Base-by-base conservation (phyloP, 2,113 vertebrate species). In the Mobula hypostoma region DNA sequence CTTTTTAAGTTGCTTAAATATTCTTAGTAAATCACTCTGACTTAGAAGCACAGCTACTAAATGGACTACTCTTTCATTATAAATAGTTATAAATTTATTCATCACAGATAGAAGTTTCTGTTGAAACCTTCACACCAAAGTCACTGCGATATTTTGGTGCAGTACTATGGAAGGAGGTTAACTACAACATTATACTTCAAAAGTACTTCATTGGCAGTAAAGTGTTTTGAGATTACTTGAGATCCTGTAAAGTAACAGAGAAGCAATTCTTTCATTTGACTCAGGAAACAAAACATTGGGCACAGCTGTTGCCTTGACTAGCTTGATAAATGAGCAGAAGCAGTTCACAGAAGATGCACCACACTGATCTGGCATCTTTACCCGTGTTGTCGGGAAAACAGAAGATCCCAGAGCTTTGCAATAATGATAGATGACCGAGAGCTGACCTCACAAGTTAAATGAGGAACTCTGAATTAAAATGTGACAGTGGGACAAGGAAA, bases 271-370 rank as follows among this genome's bases (percentile, higher is more conserved):
- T 90, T 66, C 85, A 32, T 66, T 90, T 14, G 17, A 88, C 14
- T 66, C 29, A n/a, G 66, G 5, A 32, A 66, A 66, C 48, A 93
- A 21, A 56, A 93, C 7, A 56, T 56, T 40, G 29, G 36, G 56
- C 48, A 32, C 36, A 40, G 9, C 2, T 5, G 0, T 56, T 93
- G 32, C 48, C 70, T 74, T 93, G 74, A 93, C 74, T 56, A 76
- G 70, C 70, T 12, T 56, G 72, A 76, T 93, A 56, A 87, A 79
- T 90, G 27, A 88, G 21, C 66, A 29, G 85, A 19, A 12, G n/a
- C 61, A 68, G 58, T 36, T 90, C 85, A 90, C 85, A 68, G 61
- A 90, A 90, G 61, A 90, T 88, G 9, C 27, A 87, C 24, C 56
- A 87, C 27, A 32, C 58, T 88, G 21, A 88, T 32, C 27, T 17